Evolutionary conservation across 2,797 vertebrate species (phyloP).

Genomic region (Adrianichthys oophorus): DNA sequence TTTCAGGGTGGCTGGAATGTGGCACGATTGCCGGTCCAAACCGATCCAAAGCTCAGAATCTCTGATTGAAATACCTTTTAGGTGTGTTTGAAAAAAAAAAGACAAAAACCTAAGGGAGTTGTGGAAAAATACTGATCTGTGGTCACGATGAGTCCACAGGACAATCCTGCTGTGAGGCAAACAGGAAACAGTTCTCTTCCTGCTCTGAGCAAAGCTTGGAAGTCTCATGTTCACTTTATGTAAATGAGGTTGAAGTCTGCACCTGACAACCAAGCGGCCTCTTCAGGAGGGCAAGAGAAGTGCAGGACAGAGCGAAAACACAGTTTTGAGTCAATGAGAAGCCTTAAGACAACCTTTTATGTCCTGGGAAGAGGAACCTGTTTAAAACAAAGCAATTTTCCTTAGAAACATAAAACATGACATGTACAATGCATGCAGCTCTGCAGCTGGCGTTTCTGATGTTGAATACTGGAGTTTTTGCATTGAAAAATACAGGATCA

Average conservation of each 20-base stretch:
- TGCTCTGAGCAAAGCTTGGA: slow-evolving; percentile 35
- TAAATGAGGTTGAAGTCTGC: slow-evolving; percentile 44
- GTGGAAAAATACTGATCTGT: background rate
- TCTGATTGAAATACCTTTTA: slow-evolving; percentile 7
- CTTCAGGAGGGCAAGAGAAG: background rate
- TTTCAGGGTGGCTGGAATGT: slow-evolving; percentile 4
- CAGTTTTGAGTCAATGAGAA: too few relatives aligned
- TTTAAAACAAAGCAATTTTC: too few relatives aligned
- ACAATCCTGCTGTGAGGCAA: slow-evolving; percentile 59
- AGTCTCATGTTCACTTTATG: slow-evolving; percentile 48
- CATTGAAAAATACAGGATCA: too few relatives aligned
- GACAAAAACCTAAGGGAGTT: background rate
- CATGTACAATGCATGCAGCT: too few relatives aligned
- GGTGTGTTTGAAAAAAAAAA: background rate
- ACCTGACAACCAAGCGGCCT: slow-evolving; percentile 31
- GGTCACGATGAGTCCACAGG: slow-evolving; percentile 1
- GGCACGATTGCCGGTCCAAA: background rate
- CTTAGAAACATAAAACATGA: too few relatives aligned
- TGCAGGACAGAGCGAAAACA: background rate
- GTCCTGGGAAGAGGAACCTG: too few relatives aligned
- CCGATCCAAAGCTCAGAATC: slow-evolving; percentile 58
- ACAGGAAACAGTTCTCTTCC: slow-evolving; percentile 58
- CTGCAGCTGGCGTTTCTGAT: too few relatives aligned
- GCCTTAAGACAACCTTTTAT: too few relatives aligned
- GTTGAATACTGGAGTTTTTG: too few relatives aligned